phyloP scores from a whole-genome alignment of 2,888 invertebrate genomes.

The Drosophila nigricruria region DNA sequence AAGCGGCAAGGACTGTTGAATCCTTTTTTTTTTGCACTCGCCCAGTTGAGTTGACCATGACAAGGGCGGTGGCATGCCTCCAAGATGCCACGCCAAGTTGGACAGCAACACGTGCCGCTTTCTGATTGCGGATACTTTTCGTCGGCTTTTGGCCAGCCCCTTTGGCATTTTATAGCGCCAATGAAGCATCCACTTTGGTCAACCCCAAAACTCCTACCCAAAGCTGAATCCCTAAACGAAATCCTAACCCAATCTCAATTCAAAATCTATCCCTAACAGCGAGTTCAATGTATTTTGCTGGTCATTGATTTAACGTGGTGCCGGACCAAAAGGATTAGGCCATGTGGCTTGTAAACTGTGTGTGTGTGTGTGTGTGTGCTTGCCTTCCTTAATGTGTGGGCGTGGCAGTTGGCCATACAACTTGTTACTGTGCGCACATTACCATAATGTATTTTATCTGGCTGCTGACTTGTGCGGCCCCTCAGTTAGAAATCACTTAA shows the following conservation, averaged over 20 bases:
- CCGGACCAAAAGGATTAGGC: conserved; percentile 45
- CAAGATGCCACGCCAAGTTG: conserved; percentile 20
- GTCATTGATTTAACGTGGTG: conserved; percentile 57
- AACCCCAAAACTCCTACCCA: conserved; percentile 5
- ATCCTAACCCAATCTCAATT: conserved; percentile 6
- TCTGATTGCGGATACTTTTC: conserved; percentile 66
- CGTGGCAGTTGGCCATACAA: conserved; percentile 49
- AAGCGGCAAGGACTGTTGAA: conserved; percentile 24
- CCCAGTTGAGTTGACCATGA: conserved; percentile 16
- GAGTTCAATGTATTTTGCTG: conserved; percentile 55
- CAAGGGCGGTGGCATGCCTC: background rate
- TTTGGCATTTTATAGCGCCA: conserved; percentile 51
- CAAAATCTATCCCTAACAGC: conserved; percentile 9
- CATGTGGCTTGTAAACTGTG: conserved; percentile 44
- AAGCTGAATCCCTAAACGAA: background rate
- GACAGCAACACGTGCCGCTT: conserved; percentile 70
- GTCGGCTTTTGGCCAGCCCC: too few species aligned
- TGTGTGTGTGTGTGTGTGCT: conserved; percentile 12
- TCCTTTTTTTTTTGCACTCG: conserved; percentile 58
- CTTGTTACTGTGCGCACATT: conserved; percentile 73
- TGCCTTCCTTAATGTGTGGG: conserved; percentile 39
- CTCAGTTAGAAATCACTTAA: conserved; percentile 72
- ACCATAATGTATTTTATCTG: conserved; percentile 77
- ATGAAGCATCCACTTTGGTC: conserved; percentile 36
- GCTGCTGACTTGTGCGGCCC: conserved; percentile 40